Percentiles rank a stretch among this genome's conserved stretches.
phyloP scores from a whole-genome alignment of 2,113 vertebrate species.

The Psilopsiagon aymara region DNA sequence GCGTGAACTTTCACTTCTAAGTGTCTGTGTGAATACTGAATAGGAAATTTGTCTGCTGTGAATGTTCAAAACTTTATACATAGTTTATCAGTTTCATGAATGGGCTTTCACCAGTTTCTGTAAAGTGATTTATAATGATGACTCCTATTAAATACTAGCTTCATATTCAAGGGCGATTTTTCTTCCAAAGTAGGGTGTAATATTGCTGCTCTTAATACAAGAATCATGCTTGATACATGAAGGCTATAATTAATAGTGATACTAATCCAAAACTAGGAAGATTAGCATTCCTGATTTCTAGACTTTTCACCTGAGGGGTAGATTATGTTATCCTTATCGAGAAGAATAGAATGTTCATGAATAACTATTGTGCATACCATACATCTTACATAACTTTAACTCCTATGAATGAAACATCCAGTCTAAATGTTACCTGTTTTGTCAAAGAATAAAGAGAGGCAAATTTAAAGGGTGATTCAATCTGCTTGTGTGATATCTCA shows the following conservation, averaged over 20 bases:
- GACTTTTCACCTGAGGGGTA: not conserved
- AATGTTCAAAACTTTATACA: not conserved
- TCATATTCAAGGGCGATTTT: not conserved
- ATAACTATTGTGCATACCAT: not conserved
- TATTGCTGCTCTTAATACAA: not conserved
- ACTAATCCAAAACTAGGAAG: not conserved
- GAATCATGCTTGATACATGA: not conserved
- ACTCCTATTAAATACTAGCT: not conserved
- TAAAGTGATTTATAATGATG: conserved; percentile 38
- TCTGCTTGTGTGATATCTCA: not conserved
- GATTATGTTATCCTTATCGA: not conserved
- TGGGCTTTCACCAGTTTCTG: not conserved
- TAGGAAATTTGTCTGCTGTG: not conserved
- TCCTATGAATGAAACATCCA: not conserved
- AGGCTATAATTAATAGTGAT: not conserved
- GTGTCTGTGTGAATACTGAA: not conserved
- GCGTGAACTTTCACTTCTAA: not conserved
- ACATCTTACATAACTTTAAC: not conserved
- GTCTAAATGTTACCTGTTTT: not conserved
- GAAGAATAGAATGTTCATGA: not conserved
- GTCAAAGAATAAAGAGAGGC: not conserved
- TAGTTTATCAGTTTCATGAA: conserved; percentile 19
- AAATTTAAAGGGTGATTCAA: not conserved
- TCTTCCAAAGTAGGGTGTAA: not conserved
- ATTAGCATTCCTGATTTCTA: not conserved